Evolutionary conservation across 2,113 vertebrate genomes (phyloP).

Genomic region (Okapia johnstoni): DNA sequence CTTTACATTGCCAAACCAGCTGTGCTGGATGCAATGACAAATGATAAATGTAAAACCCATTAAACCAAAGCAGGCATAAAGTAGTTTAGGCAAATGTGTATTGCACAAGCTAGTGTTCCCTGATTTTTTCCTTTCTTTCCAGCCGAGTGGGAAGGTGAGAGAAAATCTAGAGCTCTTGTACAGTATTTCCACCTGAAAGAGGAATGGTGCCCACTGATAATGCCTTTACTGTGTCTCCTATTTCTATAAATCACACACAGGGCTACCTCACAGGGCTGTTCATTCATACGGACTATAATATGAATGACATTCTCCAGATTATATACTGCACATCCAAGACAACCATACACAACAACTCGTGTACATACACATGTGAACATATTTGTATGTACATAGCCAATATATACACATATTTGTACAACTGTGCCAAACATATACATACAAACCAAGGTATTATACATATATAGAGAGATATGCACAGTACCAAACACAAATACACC

Average conservation of each 20-base stretch:
- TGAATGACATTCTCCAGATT: neutral
- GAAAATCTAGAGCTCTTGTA: neutral
- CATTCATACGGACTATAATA: neutral
- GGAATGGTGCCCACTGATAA: neutral
- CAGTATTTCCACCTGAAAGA: neutral
- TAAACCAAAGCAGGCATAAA: conserved; percentile 25
- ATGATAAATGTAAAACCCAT: conserved; percentile 10
- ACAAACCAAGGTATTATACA: neutral
- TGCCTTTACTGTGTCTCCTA: neutral
- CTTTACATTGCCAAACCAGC: conserved; percentile 30
- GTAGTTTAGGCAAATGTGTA: neutral
- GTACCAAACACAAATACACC: neutral
- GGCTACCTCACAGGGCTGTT: neutral
- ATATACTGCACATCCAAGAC: neutral
- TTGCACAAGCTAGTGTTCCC: neutral
- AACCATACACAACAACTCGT: neutral
- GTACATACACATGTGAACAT: neutral
- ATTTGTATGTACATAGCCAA: neutral
- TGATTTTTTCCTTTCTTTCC: neutral
- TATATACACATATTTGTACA: neutral
- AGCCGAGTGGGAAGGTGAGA: neutral
- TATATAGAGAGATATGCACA: neutral
- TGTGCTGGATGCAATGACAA: conserved; percentile 12
- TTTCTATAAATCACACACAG: neutral
- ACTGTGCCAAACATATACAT: neutral